Base-by-base conservation (phyloP, 2,888 invertebrate species). In the Sceliomorpha sp. region DNA sequence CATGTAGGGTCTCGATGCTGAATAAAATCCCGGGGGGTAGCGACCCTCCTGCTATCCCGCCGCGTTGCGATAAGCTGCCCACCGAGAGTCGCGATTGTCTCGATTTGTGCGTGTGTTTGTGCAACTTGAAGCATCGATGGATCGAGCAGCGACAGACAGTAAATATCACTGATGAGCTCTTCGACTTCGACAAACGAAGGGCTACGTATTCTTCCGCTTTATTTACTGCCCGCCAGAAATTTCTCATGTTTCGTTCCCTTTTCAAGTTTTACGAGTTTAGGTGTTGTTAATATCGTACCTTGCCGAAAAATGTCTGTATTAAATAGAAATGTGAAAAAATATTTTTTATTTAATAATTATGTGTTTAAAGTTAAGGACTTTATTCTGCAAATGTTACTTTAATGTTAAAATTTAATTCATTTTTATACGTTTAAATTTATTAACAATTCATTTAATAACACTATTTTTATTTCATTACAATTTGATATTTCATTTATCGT, bases 31-130 rank as follows among this genome's bases (percentile, higher is more conserved):
- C 69, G 66, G 53, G 69, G 70, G 67, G 70, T 36, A n/a, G 64
- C 53, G 56, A 62, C 72, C 64, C 67, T 58, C 31, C 47, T n/a
- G 29, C 60, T 40, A 31, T 50, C 62, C 60, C 39, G 42, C 34
- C 47, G 36, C 9, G 6, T 36, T 34, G 9, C 63, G 83, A 84
- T 85, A 83, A 85, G 83, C 85, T 79, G 79, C 77, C 83, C 81
- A 77, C 69, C 74, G 82, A 84, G 81, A 81, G 79, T 71, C 77
- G 73, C 81, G 80, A 84, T 84, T 84, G 81, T 85, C 83, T 83
- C 81, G 81, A 82, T 81, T 84, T 80, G 80, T 82, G 72, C 67
- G 75, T 60, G 67, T 72, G 68, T 51, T 17, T 45, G 58, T 14
- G 51, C 15, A 55, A 59, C 62, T 67, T 50, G 60, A 60, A 56